A percentile compares a stretch with the other conserved stretches of the same genome.
Evolutionary conservation across 1,140 invertebrate genomes (phyloP).

Genomic region (Aphaenogaster floridana): DNA sequence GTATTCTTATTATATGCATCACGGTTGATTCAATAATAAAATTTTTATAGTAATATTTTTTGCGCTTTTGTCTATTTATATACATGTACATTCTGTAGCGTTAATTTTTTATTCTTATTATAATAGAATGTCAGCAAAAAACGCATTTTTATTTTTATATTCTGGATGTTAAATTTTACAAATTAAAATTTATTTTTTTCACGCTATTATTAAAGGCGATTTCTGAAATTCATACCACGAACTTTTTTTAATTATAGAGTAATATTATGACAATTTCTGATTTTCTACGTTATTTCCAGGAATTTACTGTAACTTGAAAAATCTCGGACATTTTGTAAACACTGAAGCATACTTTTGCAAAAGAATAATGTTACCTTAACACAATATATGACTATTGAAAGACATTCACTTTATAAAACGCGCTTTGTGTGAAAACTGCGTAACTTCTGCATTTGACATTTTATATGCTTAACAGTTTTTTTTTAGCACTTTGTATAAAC

Average conservation of each 20-base stretch:
- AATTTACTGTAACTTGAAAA: conserved; percentile 6
- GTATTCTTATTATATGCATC: background rate
- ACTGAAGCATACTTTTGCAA: background rate
- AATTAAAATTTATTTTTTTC: background rate
- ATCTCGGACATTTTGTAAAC: background rate
- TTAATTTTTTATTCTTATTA: conserved; percentile 39
- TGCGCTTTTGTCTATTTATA: background rate
- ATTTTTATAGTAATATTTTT: background rate
- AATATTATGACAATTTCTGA: background rate
- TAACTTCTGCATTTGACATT: background rate
- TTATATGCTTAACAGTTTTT: conserved; percentile 2
- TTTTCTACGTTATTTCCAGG: background rate
- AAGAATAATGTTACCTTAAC: background rate
- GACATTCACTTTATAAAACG: background rate
- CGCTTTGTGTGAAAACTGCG: background rate
- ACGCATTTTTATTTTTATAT: background rate
- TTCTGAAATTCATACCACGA: background rate
- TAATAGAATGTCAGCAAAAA: background rate
- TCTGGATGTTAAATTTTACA: background rate
- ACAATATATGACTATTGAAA: background rate
- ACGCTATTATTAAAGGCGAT: background rate
- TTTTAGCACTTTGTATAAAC: background rate
- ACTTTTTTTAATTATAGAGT: background rate
- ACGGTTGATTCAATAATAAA: background rate
- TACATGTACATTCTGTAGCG: background rate